Conservation (phyloP, 2,888 invertebrate genomes). For the Spisula solida region DNA sequence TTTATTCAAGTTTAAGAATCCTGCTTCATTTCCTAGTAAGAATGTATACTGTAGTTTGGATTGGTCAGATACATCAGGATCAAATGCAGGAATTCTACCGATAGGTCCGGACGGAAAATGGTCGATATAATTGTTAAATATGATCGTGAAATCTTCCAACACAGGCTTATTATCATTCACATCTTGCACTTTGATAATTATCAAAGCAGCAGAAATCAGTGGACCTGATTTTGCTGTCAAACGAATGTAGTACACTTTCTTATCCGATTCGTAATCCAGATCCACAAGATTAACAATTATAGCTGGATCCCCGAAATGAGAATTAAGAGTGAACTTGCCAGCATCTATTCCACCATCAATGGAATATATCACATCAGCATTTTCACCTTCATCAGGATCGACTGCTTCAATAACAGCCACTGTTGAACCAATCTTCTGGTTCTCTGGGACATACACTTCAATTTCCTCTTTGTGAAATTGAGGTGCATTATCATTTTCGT, state of each 20-base stretch:
- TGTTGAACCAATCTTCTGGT: slow-evolving; percentile 97
- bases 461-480: slow-evolving; percentile 96
- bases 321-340: slow-evolving; percentile 92
- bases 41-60: slow-evolving; percentile 93
- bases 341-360: slow-evolving; percentile 95
- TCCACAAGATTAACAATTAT: slow-evolving; percentile 96
- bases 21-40: slow-evolving; percentile 97
- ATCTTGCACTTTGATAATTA: slow-evolving; percentile 96
- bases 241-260: slow-evolving; percentile 95
- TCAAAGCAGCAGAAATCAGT: slow-evolving; percentile 94
- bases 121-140: slow-evolving; percentile 98
- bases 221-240: slow-evolving; percentile 97
- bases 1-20: slow-evolving; percentile 94
- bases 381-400: slow-evolving; percentile 97
- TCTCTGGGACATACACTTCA: slow-evolving; percentile 96
- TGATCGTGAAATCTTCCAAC: slow-evolving; percentile 95
- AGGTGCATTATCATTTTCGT: slow-evolving; percentile 98
- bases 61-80: slow-evolving; percentile 96
- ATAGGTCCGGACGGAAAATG: slow-evolving; percentile 97
- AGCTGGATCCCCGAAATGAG: slow-evolving; percentile 91
- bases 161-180: slow-evolving; percentile 97
- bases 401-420: slow-evolving; percentile 96
- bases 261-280: slow-evolving; percentile 97
- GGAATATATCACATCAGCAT: slow-evolving; percentile 97
- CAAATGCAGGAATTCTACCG: slow-evolving; percentile 96